A percentile compares a stretch with the other conserved stretches of the same genome.
These are phyloP conservation scores for Alethe castanea DNA, from an alignment of 2,113 vertebrate genomes.

Conservation along the genomic window DNA sequence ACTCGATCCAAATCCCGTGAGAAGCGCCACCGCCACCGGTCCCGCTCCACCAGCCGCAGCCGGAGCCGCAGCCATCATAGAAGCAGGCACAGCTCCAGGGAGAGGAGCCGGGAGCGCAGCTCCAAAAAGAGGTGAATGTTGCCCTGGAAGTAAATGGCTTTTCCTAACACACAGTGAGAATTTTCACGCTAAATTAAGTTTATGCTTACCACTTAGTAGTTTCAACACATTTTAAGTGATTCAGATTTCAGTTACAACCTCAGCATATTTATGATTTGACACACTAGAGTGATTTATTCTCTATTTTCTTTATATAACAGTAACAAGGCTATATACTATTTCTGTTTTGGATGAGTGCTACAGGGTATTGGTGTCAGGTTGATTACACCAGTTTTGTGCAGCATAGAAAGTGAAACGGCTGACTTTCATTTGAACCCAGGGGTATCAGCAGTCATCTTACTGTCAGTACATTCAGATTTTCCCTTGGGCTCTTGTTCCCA, in stretches of 20 bases:
- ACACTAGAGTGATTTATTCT: neutral
- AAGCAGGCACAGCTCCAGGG: conserved; percentile 80
- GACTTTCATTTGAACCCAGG: neutral
- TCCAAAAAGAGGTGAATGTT: conserved; percentile 75
- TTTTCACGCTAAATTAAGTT: neutral
- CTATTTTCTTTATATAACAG: neutral
- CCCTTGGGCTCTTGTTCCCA: neutral
- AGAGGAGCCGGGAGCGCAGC: conserved; percentile 78
- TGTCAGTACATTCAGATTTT: neutral
- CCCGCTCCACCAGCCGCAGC: conserved; percentile 77
- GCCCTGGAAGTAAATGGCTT: neutral
- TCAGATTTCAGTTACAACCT: neutral
- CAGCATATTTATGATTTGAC: neutral
- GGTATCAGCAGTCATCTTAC: neutral
- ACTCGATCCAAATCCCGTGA: conserved; percentile 81
- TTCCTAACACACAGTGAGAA: neutral
- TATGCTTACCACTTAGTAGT: neutral
- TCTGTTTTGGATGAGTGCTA: neutral
- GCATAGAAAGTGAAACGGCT: neutral
- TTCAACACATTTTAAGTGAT: neutral
- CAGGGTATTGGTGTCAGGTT: neutral
- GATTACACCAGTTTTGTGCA: neutral
- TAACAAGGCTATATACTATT: neutral
- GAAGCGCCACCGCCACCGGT: conserved; percentile 77
- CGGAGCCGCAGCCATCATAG: conserved; percentile 80